Percentiles rank a stretch among this genome's conserved stretches.
These are phyloP conservation scores for Anhinga rufa DNA, from an alignment of 2,113 vertebrate species.

Conservation along the genomic window DNA sequence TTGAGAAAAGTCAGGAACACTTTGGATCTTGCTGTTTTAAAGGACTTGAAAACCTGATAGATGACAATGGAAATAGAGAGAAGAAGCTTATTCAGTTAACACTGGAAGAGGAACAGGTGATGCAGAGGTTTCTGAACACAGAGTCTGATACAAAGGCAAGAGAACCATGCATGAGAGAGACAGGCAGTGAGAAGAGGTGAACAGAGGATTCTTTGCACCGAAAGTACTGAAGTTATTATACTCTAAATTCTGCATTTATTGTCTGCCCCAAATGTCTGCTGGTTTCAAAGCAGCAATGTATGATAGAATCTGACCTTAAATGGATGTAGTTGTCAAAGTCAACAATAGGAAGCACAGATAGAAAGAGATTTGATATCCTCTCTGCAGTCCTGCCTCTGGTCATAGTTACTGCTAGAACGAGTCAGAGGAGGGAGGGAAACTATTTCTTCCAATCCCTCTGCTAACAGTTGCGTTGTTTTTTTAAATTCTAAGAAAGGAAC, in stretches of 20 bases:
- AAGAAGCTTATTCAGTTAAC: not conserved
- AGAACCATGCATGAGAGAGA: not conserved
- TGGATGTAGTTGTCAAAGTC: slow-evolving; percentile 2
- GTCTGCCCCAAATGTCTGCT: not conserved
- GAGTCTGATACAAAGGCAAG: not conserved
- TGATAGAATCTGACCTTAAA: not conserved
- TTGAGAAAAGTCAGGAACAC: not conserved
- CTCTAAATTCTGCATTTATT: slow-evolving; percentile 24
- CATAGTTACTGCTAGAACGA: not conserved
- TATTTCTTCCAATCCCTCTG: not conserved
- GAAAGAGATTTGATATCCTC: slow-evolving; percentile 2
- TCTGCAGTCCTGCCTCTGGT: not conserved
- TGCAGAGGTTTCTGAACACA: not conserved
- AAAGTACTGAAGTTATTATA: not conserved
- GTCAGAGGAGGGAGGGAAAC: not conserved
- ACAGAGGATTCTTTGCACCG: not conserved
- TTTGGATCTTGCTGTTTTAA: not conserved
- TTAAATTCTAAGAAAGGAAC: not conserved
- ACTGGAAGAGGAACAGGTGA: not conserved
- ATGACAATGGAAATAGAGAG: not conserved
- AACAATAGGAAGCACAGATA: slow-evolving; percentile 19
- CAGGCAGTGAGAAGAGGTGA: not conserved
- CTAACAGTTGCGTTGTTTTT: not conserved
- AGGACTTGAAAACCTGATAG: not conserved
- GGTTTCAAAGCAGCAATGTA: slow-evolving; percentile 6